Evolutionary conservation across 2,888 invertebrate genomes (phyloP).

Genomic region (Conchocele bisecta): DNA sequence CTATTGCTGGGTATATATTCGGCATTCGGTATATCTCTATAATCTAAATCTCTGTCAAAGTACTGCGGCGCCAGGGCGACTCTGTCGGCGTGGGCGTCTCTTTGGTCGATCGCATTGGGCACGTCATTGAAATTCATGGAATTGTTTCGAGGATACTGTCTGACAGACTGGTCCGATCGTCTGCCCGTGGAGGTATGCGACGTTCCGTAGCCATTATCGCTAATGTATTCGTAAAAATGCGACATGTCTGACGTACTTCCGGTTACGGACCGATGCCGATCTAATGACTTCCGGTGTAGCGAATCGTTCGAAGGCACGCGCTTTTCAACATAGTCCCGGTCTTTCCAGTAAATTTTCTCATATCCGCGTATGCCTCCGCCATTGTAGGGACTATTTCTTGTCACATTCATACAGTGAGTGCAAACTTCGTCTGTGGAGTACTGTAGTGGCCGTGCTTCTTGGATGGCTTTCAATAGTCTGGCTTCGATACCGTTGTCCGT

Average conservation of each 20-base stretch:
- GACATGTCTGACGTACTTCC: slow-evolving; percentile 58
- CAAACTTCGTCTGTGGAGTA: slow-evolving; percentile 52
- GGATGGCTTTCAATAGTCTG: slow-evolving; percentile 48
- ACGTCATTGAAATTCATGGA: slow-evolving; percentile 42
- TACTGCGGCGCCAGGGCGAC: slow-evolving; percentile 22
- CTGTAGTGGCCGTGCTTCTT: slow-evolving; percentile 33
- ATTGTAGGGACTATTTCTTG: slow-evolving; percentile 39
- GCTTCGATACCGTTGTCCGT: slow-evolving; percentile 56
- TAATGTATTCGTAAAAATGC: slow-evolving; percentile 56
- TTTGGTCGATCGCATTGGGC: slow-evolving; percentile 34
- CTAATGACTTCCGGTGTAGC: slow-evolving; percentile 41
- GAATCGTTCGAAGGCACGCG: slow-evolving; percentile 58
- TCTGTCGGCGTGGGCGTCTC: slow-evolving; percentile 43
- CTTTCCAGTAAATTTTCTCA: slow-evolving; percentile 57
- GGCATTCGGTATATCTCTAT: slow-evolving; percentile 20
- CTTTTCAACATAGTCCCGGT: slow-evolving; percentile 39
- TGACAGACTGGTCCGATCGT: slow-evolving; percentile 49
- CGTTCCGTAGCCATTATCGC: slow-evolving; percentile 42
- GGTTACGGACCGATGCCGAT: slow-evolving; percentile 50
- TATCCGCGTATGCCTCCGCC: slow-evolving; percentile 46
- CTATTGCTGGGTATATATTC: slow-evolving; percentile 8
- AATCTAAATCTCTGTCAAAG: slow-evolving; percentile 32
- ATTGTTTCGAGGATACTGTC: slow-evolving; percentile 43
- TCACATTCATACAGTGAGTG: slow-evolving; percentile 44
- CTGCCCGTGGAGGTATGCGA: slow-evolving; percentile 35